Evolutionary conservation across 2,113 vertebrate species (phyloP).

Genomic region (Glareola pratincola): DNA sequence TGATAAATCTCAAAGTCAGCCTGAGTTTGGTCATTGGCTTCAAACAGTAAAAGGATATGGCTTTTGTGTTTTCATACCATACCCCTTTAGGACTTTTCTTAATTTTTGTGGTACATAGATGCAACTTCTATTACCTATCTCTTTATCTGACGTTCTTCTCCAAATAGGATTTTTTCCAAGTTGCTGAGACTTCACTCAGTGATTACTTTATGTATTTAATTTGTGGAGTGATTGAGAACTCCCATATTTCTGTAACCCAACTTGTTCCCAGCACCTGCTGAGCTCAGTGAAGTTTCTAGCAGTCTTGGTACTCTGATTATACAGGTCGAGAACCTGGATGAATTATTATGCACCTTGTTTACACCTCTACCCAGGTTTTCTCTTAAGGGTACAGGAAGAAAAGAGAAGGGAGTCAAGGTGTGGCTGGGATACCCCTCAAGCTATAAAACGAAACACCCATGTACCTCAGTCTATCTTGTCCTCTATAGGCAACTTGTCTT

Average conservation of each 20-base stretch:
- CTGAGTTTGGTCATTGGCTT: background rate
- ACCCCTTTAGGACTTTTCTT: background rate
- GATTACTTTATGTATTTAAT: background rate
- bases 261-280: background rate
- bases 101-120: background rate
- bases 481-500: background rate
- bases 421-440: background rate
- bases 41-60: background rate
- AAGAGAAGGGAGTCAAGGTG: background rate
- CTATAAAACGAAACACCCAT: background rate
- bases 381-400: background rate
- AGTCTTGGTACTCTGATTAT: background rate
- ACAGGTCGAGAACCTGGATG: background rate
- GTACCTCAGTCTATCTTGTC: background rate
- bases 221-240: background rate
- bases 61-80: background rate
- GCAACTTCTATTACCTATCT: background rate
- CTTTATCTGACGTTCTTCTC: background rate
- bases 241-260: background rate
- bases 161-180: background rate
- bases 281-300: background rate
- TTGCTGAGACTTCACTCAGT: background rate
- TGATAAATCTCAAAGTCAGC: background rate
- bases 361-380: background rate
- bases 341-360: background rate